These are phyloP conservation scores for Desmophyllum pertusum DNA, from an alignment of 92 coral and sea anemone species.

Conservation along the genomic window DNA sequence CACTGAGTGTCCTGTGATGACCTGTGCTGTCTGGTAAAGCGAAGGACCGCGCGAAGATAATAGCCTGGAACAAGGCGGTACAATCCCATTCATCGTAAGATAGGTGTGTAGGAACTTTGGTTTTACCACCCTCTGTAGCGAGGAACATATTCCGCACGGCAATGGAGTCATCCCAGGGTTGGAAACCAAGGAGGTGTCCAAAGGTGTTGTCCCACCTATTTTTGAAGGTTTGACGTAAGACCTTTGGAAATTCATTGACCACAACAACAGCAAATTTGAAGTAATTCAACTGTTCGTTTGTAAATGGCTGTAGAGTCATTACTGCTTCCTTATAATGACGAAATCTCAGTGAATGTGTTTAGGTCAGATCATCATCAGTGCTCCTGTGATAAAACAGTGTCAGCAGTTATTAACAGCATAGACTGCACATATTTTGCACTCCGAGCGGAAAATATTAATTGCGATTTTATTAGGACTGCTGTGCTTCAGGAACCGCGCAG, in stretches of 20 bases:
- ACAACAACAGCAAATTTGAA: too few species aligned
- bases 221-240: constrained; percentile 49
- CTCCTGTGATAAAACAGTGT: too few species aligned
- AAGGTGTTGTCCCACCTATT: constrained; percentile 55
- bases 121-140: neutral
- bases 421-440: too few species aligned
- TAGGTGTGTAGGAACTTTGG: constrained; percentile 9
- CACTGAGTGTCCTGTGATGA: constrained; percentile 22
- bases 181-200: constrained; percentile 32
- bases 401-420: too few species aligned
- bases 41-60: constrained; percentile 30
- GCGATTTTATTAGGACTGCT: too few species aligned
- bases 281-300: too few species aligned
- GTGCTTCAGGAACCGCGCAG: too few species aligned
- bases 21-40: neutral
- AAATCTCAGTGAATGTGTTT: too few species aligned
- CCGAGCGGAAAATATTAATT: too few species aligned
- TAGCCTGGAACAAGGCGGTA: constrained; percentile 35
- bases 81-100: constrained; percentile 50
- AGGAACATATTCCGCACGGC: constrained; percentile 43
- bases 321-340: too few species aligned
- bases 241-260: constrained; percentile 61
- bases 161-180: constrained; percentile 62
- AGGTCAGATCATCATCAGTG: too few species aligned
- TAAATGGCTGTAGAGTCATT: too few species aligned